A percentile compares a stretch with the other conserved stretches of the same genome.
These are phyloP conservation scores for Cladopsammia gracilis DNA, from an alignment of 64 coral and sea anemone genomes.

Conservation along the genomic window DNA sequence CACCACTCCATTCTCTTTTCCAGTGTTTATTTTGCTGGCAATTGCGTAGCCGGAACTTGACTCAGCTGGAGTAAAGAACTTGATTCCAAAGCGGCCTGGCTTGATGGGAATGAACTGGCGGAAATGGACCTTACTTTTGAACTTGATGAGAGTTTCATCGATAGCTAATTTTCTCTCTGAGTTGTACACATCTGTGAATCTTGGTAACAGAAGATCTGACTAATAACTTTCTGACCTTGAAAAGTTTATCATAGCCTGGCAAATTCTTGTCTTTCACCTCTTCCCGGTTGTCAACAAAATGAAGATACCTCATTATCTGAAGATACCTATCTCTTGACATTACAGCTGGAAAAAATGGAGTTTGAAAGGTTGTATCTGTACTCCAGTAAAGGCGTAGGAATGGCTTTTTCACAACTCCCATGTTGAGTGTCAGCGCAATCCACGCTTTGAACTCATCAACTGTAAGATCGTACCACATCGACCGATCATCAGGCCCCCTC, in stretches of 20 bases:
- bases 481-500: no score
- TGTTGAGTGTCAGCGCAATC: background rate
- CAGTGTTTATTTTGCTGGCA: slow-evolving; percentile 41
- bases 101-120: slow-evolving; percentile 59
- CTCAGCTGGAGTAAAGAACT: slow-evolving; percentile 5
- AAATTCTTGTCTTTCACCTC: no score
- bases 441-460: background rate
- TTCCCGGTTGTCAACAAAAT: background rate
- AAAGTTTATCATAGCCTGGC: no score
- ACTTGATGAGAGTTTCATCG: slow-evolving; percentile 27
- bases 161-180: background rate
- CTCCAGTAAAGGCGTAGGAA: background rate
- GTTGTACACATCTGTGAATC: background rate
- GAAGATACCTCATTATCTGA: background rate
- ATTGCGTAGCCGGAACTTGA: slow-evolving; percentile 7
- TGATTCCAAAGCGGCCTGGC: slow-evolving; percentile 43
- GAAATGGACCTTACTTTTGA: slow-evolving; percentile 27
- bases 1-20: slow-evolving; percentile 14
- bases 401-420: background rate
- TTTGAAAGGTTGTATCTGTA: background rate
- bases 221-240: no score
- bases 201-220: background rate
- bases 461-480: background rate
- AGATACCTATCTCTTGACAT: slow-evolving; percentile 30
- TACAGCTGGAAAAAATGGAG: background rate